A percentile compares a stretch with the other conserved stretches of the same genome.
Conservation (phyloP, 1,140 invertebrate species). For the Potamilus streckersoni region DNA sequence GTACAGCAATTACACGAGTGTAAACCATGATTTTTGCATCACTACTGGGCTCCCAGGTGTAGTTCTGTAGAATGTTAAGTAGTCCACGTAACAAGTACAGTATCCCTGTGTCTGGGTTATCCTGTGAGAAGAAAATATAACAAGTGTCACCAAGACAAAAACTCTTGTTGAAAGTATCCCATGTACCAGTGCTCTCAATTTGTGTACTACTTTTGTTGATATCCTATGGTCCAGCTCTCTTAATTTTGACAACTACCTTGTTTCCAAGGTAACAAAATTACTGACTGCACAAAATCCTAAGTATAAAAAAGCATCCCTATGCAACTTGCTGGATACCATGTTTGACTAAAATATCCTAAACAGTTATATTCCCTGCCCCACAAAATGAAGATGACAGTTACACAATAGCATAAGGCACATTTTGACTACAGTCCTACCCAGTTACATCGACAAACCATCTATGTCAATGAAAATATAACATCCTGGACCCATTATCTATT, state of each 20-base stretch:
- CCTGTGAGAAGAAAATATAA: slow-evolving; percentile 67
- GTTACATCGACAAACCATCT: too few relatives aligned
- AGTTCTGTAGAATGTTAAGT: slow-evolving; percentile 80
- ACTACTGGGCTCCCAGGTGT: slow-evolving; percentile 74
- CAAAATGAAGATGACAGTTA: background rate
- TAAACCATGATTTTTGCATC: slow-evolving; percentile 73
- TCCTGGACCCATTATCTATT: too few relatives aligned
- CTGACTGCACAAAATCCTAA: background rate
- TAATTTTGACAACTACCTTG: background rate
- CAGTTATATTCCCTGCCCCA: too few relatives aligned
- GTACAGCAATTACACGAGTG: slow-evolving; percentile 79
- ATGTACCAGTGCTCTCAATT: too few relatives aligned
- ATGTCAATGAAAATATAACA: too few relatives aligned
- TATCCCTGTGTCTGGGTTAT: slow-evolving; percentile 85
- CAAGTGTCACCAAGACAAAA: slow-evolving; percentile 1
- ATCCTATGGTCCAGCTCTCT: background rate
- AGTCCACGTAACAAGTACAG: slow-evolving; percentile 82
- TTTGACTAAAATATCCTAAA: too few relatives aligned
- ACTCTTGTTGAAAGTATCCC: background rate
- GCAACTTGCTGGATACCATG: background rate
- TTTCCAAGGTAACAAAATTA: background rate
- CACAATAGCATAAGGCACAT: background rate
- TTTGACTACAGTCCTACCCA: background rate
- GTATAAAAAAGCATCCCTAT: background rate
- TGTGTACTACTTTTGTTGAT: too few relatives aligned